These are phyloP conservation scores for Drosophila azteca DNA, from an alignment of 1,140 invertebrate genomes.

Conservation along the genomic window DNA sequence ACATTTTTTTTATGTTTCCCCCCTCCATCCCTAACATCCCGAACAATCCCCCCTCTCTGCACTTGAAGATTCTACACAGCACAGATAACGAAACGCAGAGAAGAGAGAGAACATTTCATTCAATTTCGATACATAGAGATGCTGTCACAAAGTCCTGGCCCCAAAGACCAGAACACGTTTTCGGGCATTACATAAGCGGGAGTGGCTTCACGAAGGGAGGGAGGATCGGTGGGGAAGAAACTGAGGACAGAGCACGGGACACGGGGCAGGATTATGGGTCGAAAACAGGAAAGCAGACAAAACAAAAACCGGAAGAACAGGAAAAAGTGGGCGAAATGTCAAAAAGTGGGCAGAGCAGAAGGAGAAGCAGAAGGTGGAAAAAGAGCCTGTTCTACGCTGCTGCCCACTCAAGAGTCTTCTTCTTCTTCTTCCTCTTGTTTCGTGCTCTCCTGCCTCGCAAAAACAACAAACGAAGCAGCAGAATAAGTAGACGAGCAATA, in stretches of 20 bases:
- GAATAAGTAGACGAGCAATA: constrained; percentile 31
- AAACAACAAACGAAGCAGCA: constrained; percentile 21
- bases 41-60: too few species aligned
- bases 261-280: constrained; percentile 74
- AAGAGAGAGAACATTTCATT: constrained; percentile 39
- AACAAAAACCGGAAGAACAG: constrained; percentile 82
- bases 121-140: constrained; percentile 66
- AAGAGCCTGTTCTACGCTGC: constrained; percentile 50
- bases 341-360: constrained; percentile 67
- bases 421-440: constrained; percentile 10
- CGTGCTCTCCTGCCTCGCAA: neutral
- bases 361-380: constrained; percentile 14
- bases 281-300: constrained; percentile 78
- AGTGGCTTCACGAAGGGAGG: neutral
- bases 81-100: neutral
- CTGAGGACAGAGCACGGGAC: constrained; percentile 18
- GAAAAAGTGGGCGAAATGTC: constrained; percentile 82
- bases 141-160: constrained; percentile 57
- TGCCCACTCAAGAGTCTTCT: constrained; percentile 41
- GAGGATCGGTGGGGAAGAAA: constrained; percentile 2
- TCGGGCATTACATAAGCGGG: constrained; percentile 68
- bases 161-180: constrained; percentile 69
- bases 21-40: too few species aligned
- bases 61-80: too few species aligned
- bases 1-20: too few species aligned